Evolutionary conservation across 2,888 invertebrate species (phyloP).

Genomic region (Autographa gamma): DNA sequence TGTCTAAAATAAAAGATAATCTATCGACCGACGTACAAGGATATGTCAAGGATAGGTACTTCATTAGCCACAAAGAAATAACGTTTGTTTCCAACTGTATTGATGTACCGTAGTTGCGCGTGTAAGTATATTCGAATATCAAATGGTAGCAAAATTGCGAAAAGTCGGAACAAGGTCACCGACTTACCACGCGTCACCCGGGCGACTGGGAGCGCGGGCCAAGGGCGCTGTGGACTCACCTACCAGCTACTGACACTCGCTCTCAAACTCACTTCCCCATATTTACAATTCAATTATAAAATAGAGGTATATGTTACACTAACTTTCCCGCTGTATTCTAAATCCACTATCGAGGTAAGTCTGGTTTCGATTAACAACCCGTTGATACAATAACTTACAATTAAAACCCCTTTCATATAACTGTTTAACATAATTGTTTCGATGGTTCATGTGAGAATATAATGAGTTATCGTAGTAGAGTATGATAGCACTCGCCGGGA

Average conservation of each 20-base stretch:
- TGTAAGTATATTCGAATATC: conserved; percentile 19
- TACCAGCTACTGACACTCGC: conserved; percentile 24
- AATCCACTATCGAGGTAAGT: no score
- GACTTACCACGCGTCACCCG: conserved; percentile 54
- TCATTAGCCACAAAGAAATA: neutral
- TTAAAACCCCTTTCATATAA: conserved; percentile 10
- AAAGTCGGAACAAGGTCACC: conserved; percentile 60
- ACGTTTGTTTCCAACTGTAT: neutral
- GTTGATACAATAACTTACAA: neutral
- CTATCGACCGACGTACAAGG: neutral
- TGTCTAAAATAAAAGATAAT: neutral
- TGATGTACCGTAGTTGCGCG: conserved; percentile 12
- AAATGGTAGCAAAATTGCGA: conserved; percentile 46
- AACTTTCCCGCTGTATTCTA: no score
- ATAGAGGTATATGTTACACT: no score
- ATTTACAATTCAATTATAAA: neutral
- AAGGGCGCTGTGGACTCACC: conserved; percentile 50
- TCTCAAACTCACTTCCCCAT: conserved; percentile 21
- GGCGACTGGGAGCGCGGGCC: conserved; percentile 60
- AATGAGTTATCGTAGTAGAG: conserved; percentile 48
- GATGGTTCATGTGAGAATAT: conserved; percentile 18
- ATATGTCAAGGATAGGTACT: neutral
- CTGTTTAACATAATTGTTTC: conserved; percentile 12
- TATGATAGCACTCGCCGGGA: conserved; percentile 47
- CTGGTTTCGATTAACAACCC: no score